phyloP scores from a whole-genome alignment of 1,140 invertebrate species.

The Drosophila carrolli region DNA sequence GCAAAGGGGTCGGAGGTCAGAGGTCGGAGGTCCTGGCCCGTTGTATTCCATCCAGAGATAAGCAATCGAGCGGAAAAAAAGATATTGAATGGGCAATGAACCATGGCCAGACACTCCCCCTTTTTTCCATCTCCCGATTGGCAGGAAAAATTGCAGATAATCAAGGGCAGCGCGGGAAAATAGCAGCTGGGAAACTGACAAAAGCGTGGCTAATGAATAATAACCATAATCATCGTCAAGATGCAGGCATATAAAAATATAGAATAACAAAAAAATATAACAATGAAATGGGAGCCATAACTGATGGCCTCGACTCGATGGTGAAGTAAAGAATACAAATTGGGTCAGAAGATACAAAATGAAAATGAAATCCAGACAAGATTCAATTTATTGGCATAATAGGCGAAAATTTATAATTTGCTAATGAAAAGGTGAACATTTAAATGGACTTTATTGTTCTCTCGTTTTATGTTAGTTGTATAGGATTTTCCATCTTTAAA shows the following conservation, averaged over 20 bases:
- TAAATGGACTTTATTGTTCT: no score
- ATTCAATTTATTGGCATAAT: background rate
- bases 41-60: slow-evolving; percentile 15
- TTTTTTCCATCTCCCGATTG: background rate
- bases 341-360: background rate
- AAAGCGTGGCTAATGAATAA: slow-evolving; percentile 72
- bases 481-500: no score
- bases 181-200: slow-evolving; percentile 14
- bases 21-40: slow-evolving; percentile 1
- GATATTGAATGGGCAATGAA: slow-evolving; percentile 49
- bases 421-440: no score
- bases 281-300: slow-evolving; percentile 19
- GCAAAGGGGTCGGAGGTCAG: slow-evolving; percentile 14
- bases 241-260: slow-evolving; percentile 48
- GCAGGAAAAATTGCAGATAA: slow-evolving; percentile 53
- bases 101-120: slow-evolving; percentile 30
- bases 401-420: no score
- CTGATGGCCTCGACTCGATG: slow-evolving; percentile 16
- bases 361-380: background rate
- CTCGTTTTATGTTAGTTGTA: no score
- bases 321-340: slow-evolving; percentile 6
- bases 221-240: slow-evolving; percentile 70
- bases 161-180: slow-evolving; percentile 31
- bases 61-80: slow-evolving; percentile 47
- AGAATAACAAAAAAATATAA: slow-evolving; percentile 34